Evolutionary conservation across 2,113 vertebrate genomes (phyloP).

Genomic region (Mungos mungo): DNA sequence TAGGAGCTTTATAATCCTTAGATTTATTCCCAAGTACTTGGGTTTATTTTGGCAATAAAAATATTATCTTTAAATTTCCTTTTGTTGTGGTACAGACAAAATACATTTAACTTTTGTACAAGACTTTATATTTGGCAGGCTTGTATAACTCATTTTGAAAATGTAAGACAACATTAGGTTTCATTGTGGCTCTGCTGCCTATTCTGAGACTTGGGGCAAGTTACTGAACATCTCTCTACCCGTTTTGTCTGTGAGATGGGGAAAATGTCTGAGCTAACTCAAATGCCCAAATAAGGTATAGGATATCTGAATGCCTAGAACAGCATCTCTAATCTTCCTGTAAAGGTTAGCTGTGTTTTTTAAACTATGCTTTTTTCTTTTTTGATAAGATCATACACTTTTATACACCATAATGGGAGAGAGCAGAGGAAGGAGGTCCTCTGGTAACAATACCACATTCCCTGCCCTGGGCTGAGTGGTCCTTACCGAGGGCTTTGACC

Average conservation of each 20-base stretch:
- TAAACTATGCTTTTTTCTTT: not conserved
- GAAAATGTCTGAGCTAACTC: not conserved
- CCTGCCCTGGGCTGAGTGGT: not conserved
- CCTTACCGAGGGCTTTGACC: constrained; percentile 30
- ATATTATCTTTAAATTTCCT: not conserved
- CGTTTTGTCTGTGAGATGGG: not conserved
- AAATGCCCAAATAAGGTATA: not conserved
- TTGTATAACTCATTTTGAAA: not conserved
- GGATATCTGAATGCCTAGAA: not conserved
- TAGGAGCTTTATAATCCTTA: constrained; percentile 31
- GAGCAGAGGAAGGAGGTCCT: not conserved
- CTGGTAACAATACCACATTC: not conserved
- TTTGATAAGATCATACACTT: constrained; percentile 79
- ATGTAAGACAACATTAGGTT: not conserved
- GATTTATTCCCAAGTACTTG: not conserved
- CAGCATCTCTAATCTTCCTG: not conserved
- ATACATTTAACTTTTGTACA: not conserved
- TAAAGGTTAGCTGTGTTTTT: not conserved
- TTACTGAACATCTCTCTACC: not conserved
- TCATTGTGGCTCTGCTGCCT: not conserved
- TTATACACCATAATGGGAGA: constrained; percentile 57
- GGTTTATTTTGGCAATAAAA: too few species aligned
- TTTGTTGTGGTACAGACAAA: not conserved
- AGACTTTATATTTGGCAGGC: not conserved
- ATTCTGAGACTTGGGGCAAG: not conserved